Conservation (phyloP, 2,797 vertebrate genomes). For the Holocentrus rufus region DNA sequence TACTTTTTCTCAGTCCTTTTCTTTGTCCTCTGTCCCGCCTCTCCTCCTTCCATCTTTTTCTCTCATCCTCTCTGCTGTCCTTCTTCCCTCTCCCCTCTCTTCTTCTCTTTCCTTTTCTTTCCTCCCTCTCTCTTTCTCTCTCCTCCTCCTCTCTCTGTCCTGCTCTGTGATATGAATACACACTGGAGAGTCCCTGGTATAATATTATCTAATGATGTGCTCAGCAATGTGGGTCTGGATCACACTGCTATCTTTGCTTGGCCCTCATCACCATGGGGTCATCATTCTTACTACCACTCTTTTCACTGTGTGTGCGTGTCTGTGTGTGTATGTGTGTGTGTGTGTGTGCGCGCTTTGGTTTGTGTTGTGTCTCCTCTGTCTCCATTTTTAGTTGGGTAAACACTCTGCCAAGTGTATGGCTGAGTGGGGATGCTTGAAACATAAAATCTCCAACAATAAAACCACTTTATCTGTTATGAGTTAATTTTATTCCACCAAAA, state of each 20-base stretch:
- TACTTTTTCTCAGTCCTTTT: neutral
- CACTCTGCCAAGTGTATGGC: too few species aligned
- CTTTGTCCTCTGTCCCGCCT: neutral
- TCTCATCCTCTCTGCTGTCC: conserved; percentile 24
- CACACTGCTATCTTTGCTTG: conserved; percentile 38
- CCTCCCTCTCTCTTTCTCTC: neutral
- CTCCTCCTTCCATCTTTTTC: neutral
- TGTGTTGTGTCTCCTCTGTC: neutral
- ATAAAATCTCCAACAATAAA: too few species aligned
- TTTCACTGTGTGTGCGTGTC: neutral
- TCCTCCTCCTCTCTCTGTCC: neutral
- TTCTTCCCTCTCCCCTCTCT: neutral
- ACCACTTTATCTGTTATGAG: too few species aligned
- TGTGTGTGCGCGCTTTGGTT: neutral
- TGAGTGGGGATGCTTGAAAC: too few species aligned
- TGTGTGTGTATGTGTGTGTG: conserved; percentile 4
- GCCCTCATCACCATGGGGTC: neutral
- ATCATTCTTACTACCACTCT: conserved; percentile 11
- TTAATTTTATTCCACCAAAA: too few species aligned
- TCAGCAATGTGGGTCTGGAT: conserved; percentile 5
- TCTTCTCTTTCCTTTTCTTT: conserved; percentile 15
- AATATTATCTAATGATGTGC: conserved; percentile 6
- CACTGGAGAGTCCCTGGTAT: conserved; percentile 47
- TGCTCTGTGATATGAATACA: conserved; percentile 46
- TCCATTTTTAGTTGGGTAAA: too few species aligned